phyloP scores from a whole-genome alignment of 1,140 invertebrate genomes.

The Drosophila burlai region DNA sequence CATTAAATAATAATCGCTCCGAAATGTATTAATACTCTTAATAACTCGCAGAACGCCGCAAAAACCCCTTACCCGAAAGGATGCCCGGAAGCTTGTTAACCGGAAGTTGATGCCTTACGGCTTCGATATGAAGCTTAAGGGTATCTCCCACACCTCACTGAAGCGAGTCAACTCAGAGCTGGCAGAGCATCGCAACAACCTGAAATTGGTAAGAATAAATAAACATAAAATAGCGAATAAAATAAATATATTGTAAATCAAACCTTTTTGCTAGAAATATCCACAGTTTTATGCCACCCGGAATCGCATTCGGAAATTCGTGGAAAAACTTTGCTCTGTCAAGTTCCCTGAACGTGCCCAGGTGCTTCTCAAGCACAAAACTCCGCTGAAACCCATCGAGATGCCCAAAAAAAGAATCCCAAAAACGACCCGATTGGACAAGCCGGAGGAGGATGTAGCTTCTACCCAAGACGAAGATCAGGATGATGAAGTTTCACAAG shows the following conservation, averaged over 20 bases:
- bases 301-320: constrained; percentile 78
- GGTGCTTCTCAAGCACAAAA: constrained; percentile 54
- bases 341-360: constrained; percentile 61
- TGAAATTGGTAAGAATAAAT: constrained; percentile 59
- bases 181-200: constrained; percentile 56
- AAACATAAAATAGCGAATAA: too few species aligned
- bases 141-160: constrained; percentile 43
- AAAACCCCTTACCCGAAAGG: constrained; percentile 57
- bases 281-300: constrained; percentile 76
- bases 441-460: constrained; percentile 13
- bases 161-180: constrained; percentile 60
- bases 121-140: constrained; percentile 56
- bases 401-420: constrained; percentile 12
- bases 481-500: constrained; percentile 8
- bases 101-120: constrained; percentile 50
- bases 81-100: constrained; percentile 63
- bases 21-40: neutral
- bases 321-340: constrained; percentile 74
- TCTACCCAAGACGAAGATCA: constrained; percentile 33
- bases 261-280: constrained; percentile 35
- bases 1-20: neutral
- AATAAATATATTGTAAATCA: neutral
- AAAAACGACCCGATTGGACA: constrained; percentile 4
- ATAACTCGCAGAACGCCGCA: constrained; percentile 8
- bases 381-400: constrained; percentile 57